Evolutionary conservation across 2,113 vertebrate species (phyloP).

Genomic region (Strix aluco): DNA sequence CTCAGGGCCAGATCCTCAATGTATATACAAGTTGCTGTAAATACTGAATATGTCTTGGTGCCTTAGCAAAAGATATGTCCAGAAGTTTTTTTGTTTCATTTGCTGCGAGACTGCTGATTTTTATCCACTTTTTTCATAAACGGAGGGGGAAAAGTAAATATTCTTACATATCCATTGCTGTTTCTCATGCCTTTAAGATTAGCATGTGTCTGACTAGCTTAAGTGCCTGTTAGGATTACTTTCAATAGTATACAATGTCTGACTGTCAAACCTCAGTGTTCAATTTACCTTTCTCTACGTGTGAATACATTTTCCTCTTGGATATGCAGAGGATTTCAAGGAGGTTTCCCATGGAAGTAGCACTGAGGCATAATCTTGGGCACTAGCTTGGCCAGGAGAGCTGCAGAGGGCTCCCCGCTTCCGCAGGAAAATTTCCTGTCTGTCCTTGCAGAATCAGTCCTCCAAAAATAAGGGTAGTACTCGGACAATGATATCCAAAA

Average conservation of each 20-base stretch:
- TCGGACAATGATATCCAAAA: slow-evolving; percentile 13
- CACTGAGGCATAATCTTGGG: background rate
- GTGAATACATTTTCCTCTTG: background rate
- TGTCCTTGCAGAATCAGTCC: background rate
- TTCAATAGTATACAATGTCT: background rate
- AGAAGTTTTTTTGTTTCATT: background rate
- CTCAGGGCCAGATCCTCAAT: background rate
- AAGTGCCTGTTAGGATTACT: background rate
- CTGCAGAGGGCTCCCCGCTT: background rate
- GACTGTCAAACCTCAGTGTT: background rate
- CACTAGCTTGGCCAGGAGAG: background rate
- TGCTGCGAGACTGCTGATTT: background rate
- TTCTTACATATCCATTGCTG: background rate
- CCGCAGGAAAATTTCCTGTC: background rate
- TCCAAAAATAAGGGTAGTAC: background rate
- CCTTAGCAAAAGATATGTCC: background rate
- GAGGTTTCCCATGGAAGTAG: background rate
- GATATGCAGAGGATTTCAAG: background rate
- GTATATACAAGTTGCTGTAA: background rate
- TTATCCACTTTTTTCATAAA: background rate
- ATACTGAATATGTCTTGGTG: background rate
- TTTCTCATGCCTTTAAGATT: background rate
- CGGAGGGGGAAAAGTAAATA: background rate
- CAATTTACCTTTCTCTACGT: background rate
- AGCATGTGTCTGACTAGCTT: background rate